phyloP scores from a whole-genome alignment of 2,113 vertebrate genomes.

The Serranochromis macrocephalus region DNA sequence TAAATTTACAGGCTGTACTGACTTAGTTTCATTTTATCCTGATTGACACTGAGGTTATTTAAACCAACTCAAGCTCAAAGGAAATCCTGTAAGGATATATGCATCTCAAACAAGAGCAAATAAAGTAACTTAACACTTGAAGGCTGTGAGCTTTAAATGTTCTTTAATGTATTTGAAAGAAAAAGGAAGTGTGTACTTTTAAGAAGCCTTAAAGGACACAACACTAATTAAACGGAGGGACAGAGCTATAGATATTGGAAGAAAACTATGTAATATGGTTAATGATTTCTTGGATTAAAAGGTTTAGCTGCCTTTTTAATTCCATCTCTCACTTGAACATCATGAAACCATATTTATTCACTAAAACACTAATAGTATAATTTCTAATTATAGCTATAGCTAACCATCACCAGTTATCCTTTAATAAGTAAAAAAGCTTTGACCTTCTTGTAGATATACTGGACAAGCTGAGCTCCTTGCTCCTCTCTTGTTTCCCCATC shows the following conservation, averaged over 20 bases:
- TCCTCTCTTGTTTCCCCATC: conserved; percentile 42
- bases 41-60: background rate
- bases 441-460: conserved; percentile 88
- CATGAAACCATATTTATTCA: background rate
- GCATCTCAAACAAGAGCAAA: background rate
- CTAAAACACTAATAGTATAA: background rate
- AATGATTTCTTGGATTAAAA: background rate
- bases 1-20: background rate
- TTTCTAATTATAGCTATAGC: background rate
- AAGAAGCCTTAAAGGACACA: background rate
- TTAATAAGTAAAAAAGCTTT: background rate
- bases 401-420: background rate
- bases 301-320: background rate
- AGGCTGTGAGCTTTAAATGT: background rate
- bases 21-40: background rate
- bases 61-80: background rate
- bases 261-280: background rate
- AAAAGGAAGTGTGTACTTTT: background rate
- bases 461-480: conserved; percentile 78
- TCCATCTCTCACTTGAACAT: background rate
- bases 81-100: background rate
- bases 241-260: background rate
- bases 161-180: background rate
- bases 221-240: background rate
- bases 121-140: background rate